Evolutionary conservation across 2,113 vertebrate genomes (phyloP).

Genomic region (Cynopterus brachyotis): DNA sequence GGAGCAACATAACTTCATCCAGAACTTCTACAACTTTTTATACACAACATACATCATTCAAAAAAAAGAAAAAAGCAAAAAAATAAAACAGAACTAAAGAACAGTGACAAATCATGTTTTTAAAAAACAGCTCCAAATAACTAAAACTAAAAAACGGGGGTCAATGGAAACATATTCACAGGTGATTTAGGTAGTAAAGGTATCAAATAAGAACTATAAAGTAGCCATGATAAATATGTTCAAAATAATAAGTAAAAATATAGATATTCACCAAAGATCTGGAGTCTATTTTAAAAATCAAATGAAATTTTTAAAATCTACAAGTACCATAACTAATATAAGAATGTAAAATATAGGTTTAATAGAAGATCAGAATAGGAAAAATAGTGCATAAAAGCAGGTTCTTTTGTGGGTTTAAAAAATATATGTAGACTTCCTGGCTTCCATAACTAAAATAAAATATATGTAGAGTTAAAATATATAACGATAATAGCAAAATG

Average conservation of each 20-base stretch:
- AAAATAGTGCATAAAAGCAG: neutral
- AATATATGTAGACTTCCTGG: neutral
- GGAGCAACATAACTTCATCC: neutral
- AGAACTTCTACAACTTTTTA: neutral
- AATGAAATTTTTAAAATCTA: neutral
- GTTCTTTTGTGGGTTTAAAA: neutral
- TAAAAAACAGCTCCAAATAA: neutral
- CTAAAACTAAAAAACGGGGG: neutral
- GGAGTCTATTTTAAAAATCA: neutral
- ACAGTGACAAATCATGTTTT: neutral
- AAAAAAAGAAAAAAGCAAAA: neutral
- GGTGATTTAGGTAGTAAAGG: neutral
- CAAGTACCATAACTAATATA: neutral
- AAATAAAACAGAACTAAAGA: neutral
- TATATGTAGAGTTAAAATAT: neutral
- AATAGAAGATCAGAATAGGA: neutral
- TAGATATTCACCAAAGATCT: neutral
- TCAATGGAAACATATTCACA: neutral
- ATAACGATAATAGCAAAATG: neutral
- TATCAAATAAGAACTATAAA: neutral
- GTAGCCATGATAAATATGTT: neutral
- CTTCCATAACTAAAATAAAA: neutral
- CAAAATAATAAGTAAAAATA: neutral
- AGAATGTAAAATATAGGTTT: constrained; percentile 12
- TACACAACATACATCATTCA: neutral